These are phyloP conservation scores for Thereuonema tuberculata DNA, from an alignment of 1,140 invertebrate species.

Conservation along the genomic window DNA sequence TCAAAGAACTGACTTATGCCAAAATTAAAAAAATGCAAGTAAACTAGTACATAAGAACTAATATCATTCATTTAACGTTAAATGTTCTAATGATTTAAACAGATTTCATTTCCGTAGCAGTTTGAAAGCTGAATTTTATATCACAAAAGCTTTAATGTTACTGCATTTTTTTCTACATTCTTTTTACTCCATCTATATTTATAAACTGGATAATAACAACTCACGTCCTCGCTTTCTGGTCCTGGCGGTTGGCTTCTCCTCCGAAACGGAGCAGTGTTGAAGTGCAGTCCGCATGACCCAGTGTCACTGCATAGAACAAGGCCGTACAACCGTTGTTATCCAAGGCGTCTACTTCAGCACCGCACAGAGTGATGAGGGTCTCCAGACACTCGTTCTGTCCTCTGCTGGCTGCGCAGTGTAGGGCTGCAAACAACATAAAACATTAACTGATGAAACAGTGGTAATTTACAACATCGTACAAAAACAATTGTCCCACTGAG, in stretches of 20 bases:
- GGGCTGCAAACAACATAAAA: slow-evolving; percentile 37
- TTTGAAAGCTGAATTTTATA: too few relatives aligned
- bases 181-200: background rate
- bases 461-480: too few relatives aligned
- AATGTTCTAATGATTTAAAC: too few relatives aligned
- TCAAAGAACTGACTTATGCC: too few relatives aligned
- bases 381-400: slow-evolving; percentile 89
- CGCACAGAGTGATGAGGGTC: slow-evolving; percentile 72
- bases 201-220: slow-evolving; percentile 20
- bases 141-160: too few relatives aligned
- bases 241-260: slow-evolving; percentile 79
- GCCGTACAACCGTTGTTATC: slow-evolving; percentile 87
- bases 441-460: background rate
- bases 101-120: too few relatives aligned
- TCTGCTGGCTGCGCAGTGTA: slow-evolving; percentile 90
- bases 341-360: slow-evolving; percentile 63
- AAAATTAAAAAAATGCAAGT: too few relatives aligned
- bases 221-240: slow-evolving; percentile 75
- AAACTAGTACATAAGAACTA: too few relatives aligned
- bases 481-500: too few relatives aligned
- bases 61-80: too few relatives aligned
- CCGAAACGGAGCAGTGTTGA: slow-evolving; percentile 73
- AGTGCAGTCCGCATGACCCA: slow-evolving; percentile 88
- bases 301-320: slow-evolving; percentile 87
- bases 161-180: too few relatives aligned